A percentile compares a stretch with the other conserved stretches of the same genome.
Evolutionary conservation across 1,140 invertebrate species (phyloP).

Genomic region (Microplitis demolitor): DNA sequence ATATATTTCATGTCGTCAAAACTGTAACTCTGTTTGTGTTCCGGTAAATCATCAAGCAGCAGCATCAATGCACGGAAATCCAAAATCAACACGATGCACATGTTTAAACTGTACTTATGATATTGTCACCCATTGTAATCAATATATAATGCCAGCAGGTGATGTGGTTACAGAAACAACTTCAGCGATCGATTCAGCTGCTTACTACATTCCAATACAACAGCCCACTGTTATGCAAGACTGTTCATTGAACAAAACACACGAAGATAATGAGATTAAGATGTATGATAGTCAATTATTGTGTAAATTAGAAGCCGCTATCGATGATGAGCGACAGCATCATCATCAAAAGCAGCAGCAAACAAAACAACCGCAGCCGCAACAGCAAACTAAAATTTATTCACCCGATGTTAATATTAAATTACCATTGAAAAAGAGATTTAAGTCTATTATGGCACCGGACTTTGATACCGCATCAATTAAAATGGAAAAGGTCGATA

Average conservation of each 20-base stretch:
- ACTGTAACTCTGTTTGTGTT: slow-evolving; percentile 45
- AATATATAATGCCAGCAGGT: slow-evolving; percentile 45
- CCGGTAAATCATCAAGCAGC: slow-evolving; percentile 37
- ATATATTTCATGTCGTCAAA: slow-evolving; percentile 47
- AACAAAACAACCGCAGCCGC: not conserved
- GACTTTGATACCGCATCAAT: slow-evolving; percentile 32
- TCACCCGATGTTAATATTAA: slow-evolving; percentile 38
- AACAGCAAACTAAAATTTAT: slow-evolving; percentile 2
- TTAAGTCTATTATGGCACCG: slow-evolving; percentile 46
- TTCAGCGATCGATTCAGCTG: slow-evolving; percentile 43
- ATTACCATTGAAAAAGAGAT: slow-evolving; percentile 53
- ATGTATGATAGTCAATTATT: slow-evolving; percentile 47
- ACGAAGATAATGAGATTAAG: slow-evolving; percentile 38
- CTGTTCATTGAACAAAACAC: slow-evolving; percentile 30
- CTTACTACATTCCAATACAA: slow-evolving; percentile 47
- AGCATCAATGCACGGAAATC: slow-evolving; percentile 32
- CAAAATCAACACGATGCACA: slow-evolving; percentile 31
- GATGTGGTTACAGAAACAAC: slow-evolving; percentile 35
- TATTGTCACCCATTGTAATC: slow-evolving; percentile 48
- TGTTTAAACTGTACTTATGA: slow-evolving; percentile 48
- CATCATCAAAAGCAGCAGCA: not conserved
- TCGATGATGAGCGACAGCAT: not conserved
- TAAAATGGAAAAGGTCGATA: slow-evolving; percentile 30
- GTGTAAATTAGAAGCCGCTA: slow-evolving; percentile 38
- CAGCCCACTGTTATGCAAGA: slow-evolving; percentile 46